Evolutionary conservation across 1,140 invertebrate genomes (phyloP).

Genomic region (Drosophila gunungcola): DNA sequence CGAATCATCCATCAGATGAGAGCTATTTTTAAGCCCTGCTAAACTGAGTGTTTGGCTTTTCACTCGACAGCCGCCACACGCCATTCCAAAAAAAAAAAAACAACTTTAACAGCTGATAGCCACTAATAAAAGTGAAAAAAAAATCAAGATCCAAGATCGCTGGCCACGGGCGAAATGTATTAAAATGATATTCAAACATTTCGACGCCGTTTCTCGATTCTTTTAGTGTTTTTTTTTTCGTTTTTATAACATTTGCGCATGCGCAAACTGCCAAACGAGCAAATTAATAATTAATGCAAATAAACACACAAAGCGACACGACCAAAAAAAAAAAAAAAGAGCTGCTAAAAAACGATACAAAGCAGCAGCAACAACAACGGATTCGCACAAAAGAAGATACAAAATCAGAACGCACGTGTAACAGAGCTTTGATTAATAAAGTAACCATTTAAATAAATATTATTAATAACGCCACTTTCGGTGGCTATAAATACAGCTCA

Average conservation of each 20-base stretch:
- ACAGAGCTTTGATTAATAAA: slow-evolving; percentile 74
- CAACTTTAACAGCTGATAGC: slow-evolving; percentile 46
- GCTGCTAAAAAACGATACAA: slow-evolving; percentile 29
- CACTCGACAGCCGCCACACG: slow-evolving; percentile 74
- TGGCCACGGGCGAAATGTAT: slow-evolving; percentile 62
- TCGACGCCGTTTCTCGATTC: slow-evolving; percentile 47
- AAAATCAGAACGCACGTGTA: slow-evolving; percentile 76
- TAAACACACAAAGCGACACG: slow-evolving; percentile 67
- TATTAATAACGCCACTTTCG: slow-evolving; percentile 60
- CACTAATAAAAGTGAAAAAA: slow-evolving; percentile 65
- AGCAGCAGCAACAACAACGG: slow-evolving; percentile 41
- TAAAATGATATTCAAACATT: slow-evolving; percentile 79
- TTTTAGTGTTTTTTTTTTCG: slow-evolving; percentile 19
- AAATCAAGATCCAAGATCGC: slow-evolving; percentile 29
- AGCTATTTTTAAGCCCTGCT: slow-evolving; percentile 69
- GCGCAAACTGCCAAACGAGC: slow-evolving; percentile 79
- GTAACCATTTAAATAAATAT: slow-evolving; percentile 72
- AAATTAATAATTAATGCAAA: slow-evolving; percentile 84
- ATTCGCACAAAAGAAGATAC: slow-evolving; percentile 44
- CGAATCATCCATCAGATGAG: slow-evolving; percentile 69
- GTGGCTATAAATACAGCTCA: slow-evolving; percentile 65
- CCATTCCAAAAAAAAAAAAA: slow-evolving; percentile 29
- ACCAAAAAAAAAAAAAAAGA: slow-evolving; percentile 29
- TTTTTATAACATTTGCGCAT: slow-evolving; percentile 74
- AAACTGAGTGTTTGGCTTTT: slow-evolving; percentile 48